Conservation (phyloP, 2,888 invertebrate genomes). For the Caenorhabditis doughertyi region DNA sequence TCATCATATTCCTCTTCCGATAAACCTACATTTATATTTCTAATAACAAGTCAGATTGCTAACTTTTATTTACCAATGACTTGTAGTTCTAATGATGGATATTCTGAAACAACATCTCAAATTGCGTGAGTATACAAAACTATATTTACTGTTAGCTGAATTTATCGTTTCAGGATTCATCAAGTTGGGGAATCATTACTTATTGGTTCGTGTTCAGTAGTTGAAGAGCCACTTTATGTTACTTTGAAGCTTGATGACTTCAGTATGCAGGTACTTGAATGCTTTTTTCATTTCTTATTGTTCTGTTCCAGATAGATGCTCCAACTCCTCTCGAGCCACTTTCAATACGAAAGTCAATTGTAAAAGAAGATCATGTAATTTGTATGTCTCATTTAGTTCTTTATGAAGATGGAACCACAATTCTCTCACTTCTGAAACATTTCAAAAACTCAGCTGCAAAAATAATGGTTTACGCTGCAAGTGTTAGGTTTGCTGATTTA, state of each 20-base stretch:
- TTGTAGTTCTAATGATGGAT: slow-evolving; percentile 59
- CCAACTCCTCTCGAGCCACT: slow-evolving; percentile 27
- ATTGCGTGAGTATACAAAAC: slow-evolving; percentile 32
- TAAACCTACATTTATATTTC: slow-evolving; percentile 48
- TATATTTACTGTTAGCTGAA: too few species aligned
- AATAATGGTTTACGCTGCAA: slow-evolving; percentile 62
- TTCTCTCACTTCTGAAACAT: slow-evolving; percentile 59
- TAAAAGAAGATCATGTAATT: slow-evolving; percentile 52
- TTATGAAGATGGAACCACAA: slow-evolving; percentile 61
- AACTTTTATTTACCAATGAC: slow-evolving; percentile 61
- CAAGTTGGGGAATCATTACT: slow-evolving; percentile 54
- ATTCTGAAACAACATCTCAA: slow-evolving; percentile 36
- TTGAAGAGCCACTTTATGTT: slow-evolving; percentile 56
- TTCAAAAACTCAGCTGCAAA: slow-evolving; percentile 48
- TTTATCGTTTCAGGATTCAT: slow-evolving; percentile 47
- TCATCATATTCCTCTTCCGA: slow-evolving; percentile 46
- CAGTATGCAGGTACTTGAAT: slow-evolving; percentile 37
- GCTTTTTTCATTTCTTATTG: background rate
- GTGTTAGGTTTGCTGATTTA: slow-evolving; percentile 42
- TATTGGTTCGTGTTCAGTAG: slow-evolving; percentile 47
- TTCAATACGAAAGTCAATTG: background rate
- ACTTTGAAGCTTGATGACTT: slow-evolving; percentile 58
- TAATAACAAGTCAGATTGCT: slow-evolving; percentile 56
- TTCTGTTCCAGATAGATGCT: slow-evolving; percentile 53
- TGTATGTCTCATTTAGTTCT: slow-evolving; percentile 64